Base-by-base conservation (phyloP, 2,888 invertebrate species). In the Odiellus spinosus region DNA sequence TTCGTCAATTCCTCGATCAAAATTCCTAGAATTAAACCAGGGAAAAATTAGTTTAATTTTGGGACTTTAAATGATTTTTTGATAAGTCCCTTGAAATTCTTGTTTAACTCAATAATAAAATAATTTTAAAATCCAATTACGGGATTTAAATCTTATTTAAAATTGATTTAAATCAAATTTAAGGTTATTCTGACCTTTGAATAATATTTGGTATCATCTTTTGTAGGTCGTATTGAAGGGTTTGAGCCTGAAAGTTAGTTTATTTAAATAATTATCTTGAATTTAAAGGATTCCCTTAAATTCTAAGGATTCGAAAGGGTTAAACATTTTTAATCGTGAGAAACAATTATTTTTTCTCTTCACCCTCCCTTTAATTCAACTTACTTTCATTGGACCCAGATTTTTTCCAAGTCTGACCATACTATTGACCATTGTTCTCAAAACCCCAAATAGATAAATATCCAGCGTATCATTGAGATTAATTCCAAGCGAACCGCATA, bases 351-450 rank as follows among this genome's bases (percentile, higher is more conserved):
- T n/a, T n/a, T n/a, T n/a, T n/a, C n/a, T n/a, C n/a, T n/a, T n/a
- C n/a, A n/a, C n/a, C n/a, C n/a, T n/a, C n/a, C n/a, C n/a, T n/a
- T 12, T 1, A 34, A 34, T 34, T 34, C 11, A 34, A 12, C 11
- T 36, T 36, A 36, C 38, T 17, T 36, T 17, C 17, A 36, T 15
- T 15, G 38, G 17, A 36, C 38, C 42, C 3, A 47, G 46, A 33
- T 48, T 26, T 44, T 51, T 51, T 38, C 51, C 51, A 10, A 51
- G 44, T 3, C 51, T 32, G 15, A 51, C 48, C 26, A 44, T 20
- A 20, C 51, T 51, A n/a, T 47, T 45, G 38, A 44, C 36, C 15
- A 48, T 26, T n/a, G 51, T 51, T 41, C 48, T 35, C 18, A 51
- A 40, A 14, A 42, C 34, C 21, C 40, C 47, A 18, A 51, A 51